These are phyloP conservation scores for Sthenelais limicola DNA, from an alignment of 2,888 invertebrate genomes.

Conservation along the genomic window DNA sequence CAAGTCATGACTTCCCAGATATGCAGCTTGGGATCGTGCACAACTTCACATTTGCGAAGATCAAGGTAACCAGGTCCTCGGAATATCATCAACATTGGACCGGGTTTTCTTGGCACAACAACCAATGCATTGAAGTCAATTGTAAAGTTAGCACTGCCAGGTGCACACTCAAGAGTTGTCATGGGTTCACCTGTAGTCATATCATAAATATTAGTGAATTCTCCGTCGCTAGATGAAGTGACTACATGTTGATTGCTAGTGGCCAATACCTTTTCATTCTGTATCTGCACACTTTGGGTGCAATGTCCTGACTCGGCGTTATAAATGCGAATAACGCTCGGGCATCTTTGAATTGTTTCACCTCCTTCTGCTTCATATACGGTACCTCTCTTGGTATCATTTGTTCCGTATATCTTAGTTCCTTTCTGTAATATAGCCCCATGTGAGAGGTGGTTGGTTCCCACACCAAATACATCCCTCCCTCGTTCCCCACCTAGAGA, in stretches of 20 bases:
- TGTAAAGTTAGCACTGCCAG: constrained; percentile 9
- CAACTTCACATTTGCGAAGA: constrained; percentile 14
- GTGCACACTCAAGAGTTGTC: constrained; percentile 13
- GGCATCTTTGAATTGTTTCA: constrained; percentile 12
- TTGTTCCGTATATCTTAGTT: constrained; percentile 15
- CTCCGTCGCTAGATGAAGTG: constrained; percentile 2
- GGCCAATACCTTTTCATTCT: constrained; percentile 12
- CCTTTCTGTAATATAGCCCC: constrained; percentile 18
- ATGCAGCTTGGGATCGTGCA: background rate
- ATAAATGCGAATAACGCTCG: constrained; percentile 22
- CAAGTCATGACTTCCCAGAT: constrained; percentile 29
- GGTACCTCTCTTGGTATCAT: constrained; percentile 8
- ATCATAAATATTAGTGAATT: constrained; percentile 10
- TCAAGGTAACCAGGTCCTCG: background rate
- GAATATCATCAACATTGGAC: background rate
- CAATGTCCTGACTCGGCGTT: constrained; percentile 1
- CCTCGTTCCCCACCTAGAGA: background rate
- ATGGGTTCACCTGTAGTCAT: background rate
- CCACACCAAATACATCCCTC: constrained; percentile 13
- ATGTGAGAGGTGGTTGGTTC: constrained; percentile 3
- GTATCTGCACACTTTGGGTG: background rate
- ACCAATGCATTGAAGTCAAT: constrained; percentile 1
- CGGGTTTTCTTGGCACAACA: background rate
- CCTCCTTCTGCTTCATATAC: constrained; percentile 23
- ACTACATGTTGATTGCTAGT: constrained; percentile 4